These are phyloP conservation scores for Isurus oxyrinchus DNA, from an alignment of 2,113 vertebrate genomes.

Conservation along the genomic window DNA sequence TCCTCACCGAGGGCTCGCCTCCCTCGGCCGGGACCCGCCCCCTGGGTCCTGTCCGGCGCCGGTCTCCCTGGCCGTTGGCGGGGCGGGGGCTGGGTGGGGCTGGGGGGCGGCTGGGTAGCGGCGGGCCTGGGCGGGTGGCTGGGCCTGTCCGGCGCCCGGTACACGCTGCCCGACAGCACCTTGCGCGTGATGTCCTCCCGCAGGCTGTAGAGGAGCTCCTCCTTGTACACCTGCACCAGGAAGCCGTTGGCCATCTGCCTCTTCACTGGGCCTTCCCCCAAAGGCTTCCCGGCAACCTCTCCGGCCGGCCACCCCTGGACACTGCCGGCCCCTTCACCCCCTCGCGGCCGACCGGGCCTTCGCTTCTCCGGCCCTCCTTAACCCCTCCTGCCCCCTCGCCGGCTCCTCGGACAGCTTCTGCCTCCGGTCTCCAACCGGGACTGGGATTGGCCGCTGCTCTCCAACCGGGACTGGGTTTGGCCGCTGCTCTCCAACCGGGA, in stretches of 20 bases:
- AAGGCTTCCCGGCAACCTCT: slow-evolving; percentile 47
- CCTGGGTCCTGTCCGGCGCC: no score
- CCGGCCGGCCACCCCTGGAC: slow-evolving; percentile 3
- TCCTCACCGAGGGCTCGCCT: slow-evolving; percentile 47
- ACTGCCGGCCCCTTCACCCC: background rate
- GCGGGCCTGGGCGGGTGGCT: no score
- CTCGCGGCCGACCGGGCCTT: background rate
- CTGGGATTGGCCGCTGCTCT: no score
- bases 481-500: no score
- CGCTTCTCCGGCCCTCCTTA: background rate
- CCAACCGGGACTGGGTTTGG: no score
- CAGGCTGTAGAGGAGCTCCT: slow-evolving; percentile 74
- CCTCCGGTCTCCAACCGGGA: no score
- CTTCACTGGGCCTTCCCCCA: slow-evolving; percentile 52
- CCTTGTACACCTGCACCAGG: slow-evolving; percentile 83
- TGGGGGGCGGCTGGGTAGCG: no score
- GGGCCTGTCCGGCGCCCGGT: slow-evolving; percentile 38
- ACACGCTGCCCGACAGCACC: slow-evolving; percentile 61
- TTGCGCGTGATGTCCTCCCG: slow-evolving; percentile 79
- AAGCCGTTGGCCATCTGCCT: slow-evolving; percentile 66
- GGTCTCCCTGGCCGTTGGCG: no score
- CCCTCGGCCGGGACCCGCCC: background rate
- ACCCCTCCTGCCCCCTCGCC: no score
- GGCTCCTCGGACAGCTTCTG: no score
- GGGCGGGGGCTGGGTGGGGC: no score